Evolutionary conservation across 2,797 vertebrate species (phyloP).

Genomic region (Channallabes apus): DNA sequence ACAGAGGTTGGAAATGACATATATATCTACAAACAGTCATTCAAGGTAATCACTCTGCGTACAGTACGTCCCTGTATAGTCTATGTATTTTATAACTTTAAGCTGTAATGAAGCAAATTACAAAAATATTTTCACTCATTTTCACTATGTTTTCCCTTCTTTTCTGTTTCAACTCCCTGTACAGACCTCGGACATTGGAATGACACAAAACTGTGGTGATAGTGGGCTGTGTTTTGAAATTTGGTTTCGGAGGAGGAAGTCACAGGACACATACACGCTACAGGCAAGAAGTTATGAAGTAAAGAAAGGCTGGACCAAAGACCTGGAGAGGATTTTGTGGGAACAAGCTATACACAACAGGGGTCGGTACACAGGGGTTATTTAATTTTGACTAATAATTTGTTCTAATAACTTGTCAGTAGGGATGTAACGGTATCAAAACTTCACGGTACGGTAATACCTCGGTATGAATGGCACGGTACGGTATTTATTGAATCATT

Average conservation of each 20-base stretch:
- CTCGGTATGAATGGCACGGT: too few relatives aligned
- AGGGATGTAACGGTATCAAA: too few relatives aligned
- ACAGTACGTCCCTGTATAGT: neutral
- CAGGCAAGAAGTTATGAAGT: constrained; percentile 70
- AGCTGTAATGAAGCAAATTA: neutral
- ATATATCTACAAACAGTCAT: constrained; percentile 81
- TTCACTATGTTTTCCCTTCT: neutral
- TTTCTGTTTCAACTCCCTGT: constrained; percentile 14
- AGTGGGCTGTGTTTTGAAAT: constrained; percentile 83
- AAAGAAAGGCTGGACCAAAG: constrained; percentile 79
- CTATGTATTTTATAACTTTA: neutral
- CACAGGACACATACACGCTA: constrained; percentile 78
- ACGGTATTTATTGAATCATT: too few relatives aligned
- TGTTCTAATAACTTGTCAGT: neutral
- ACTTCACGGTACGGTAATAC: too few relatives aligned
- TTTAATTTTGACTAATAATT: neutral
- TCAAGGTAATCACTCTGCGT: constrained; percentile 70
- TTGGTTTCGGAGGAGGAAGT: constrained; percentile 83
- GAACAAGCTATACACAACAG: constrained; percentile 82
- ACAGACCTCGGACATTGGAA: constrained; percentile 81
- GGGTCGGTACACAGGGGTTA: constrained; percentile 62
- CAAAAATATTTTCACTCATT: neutral
- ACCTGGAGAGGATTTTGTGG: constrained; percentile 82
- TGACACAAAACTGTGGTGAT: constrained; percentile 81
- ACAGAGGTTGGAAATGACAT: constrained; percentile 76